Conservation (phyloP, 2,888 invertebrate genomes). For the Andrena hattorfiana region DNA sequence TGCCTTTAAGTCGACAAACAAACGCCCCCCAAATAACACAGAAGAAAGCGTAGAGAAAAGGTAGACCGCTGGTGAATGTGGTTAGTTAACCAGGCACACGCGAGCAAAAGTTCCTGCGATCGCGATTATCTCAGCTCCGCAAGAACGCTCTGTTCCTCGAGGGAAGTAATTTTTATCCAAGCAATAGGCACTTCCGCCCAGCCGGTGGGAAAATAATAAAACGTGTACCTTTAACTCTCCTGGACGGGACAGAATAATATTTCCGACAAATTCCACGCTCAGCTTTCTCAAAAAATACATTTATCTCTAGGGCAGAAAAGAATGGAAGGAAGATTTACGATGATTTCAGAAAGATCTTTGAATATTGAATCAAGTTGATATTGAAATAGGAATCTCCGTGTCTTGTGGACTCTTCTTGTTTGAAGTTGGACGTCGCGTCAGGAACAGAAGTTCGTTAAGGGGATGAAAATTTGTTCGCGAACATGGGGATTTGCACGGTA, state of each 20-base stretch:
- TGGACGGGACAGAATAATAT: neutral
- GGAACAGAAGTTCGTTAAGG: slow-evolving; percentile 34
- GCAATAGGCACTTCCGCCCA: neutral
- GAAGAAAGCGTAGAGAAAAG: neutral
- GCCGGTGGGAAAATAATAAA: neutral
- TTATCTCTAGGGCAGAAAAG: neutral
- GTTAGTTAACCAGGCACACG: slow-evolving; percentile 35
- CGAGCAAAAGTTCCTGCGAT: slow-evolving; percentile 29
- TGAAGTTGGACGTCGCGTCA: neutral
- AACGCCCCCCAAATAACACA: slow-evolving; percentile 8
- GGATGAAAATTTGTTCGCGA: slow-evolving; percentile 27
- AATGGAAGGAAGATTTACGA: too few relatives aligned
- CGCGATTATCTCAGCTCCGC: slow-evolving; percentile 10
- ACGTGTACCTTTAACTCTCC: neutral
- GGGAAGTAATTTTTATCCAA: neutral
- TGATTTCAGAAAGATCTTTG: neutral
- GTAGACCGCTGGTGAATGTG: neutral
- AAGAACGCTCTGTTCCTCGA: neutral
- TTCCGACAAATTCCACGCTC: neutral
- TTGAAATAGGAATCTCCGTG: too few relatives aligned
- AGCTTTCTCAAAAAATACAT: neutral
- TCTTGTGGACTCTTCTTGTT: neutral
- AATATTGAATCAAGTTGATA: too few relatives aligned
- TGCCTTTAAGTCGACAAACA: slow-evolving; percentile 45
- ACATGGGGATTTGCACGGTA: slow-evolving; percentile 6